phyloP scores from a whole-genome alignment of 37 sponge, comb jelly and placozoan genomes.

The Eunapius fragilis region DNA sequence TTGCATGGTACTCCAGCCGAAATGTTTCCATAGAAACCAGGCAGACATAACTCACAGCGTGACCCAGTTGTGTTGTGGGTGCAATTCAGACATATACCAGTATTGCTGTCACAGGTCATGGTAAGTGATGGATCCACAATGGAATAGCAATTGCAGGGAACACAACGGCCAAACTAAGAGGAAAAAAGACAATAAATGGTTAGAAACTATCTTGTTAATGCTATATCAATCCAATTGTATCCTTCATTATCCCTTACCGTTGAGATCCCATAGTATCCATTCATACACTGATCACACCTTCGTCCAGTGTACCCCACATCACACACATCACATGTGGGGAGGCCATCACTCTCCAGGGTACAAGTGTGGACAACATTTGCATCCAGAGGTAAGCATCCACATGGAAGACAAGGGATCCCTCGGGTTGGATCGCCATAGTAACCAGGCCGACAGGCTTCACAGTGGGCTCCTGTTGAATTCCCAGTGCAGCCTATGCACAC shows the following conservation, averaged over 20 bases:
- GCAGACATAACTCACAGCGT: constrained; percentile 67
- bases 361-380: constrained; percentile 64
- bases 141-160: constrained; percentile 65
- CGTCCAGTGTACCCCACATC: constrained; percentile 70
- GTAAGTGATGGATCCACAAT: constrained; percentile 78
- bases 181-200: neutral
- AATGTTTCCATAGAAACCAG: constrained; percentile 77
- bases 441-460: constrained; percentile 66
- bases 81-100: constrained; percentile 79
- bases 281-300: constrained; percentile 86
- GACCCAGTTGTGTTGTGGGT: constrained; percentile 83
- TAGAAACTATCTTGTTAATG: no score
- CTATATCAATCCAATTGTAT: neutral
- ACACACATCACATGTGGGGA: constrained; percentile 76
- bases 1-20: constrained; percentile 35
- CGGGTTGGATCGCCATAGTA: constrained; percentile 70
- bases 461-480: constrained; percentile 73
- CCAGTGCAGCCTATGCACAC: constrained; percentile 69
- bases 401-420: constrained; percentile 72
- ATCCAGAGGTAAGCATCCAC: constrained; percentile 73
- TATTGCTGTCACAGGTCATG: constrained; percentile 68
- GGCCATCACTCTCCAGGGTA: constrained; percentile 56
- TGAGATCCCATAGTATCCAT: constrained; percentile 88
- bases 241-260: constrained; percentile 15
- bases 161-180: constrained; percentile 36